Percentiles rank a stretch among this genome's conserved stretches.
phyloP scores from a whole-genome alignment of 2,888 invertebrate species.

The Noctua janthina region DNA sequence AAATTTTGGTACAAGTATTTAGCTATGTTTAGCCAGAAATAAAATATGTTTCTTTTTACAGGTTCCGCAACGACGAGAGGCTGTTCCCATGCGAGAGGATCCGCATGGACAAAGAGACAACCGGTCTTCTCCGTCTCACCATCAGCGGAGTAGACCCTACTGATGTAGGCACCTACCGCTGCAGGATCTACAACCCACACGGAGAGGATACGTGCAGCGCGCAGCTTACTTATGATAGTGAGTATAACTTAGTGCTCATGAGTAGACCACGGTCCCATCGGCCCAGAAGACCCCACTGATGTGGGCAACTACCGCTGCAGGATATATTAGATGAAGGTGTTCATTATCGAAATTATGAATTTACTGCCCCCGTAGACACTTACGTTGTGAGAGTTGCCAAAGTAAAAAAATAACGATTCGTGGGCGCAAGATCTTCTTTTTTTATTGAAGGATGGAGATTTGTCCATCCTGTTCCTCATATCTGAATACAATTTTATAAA shows the following conservation, averaged over 20 bases:
- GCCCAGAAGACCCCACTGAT: not conserved
- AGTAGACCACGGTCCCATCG: slow-evolving; percentile 5
- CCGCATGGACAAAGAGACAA: slow-evolving; percentile 95
- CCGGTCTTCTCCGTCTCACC: slow-evolving; percentile 95
- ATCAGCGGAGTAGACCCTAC: slow-evolving; percentile 94
- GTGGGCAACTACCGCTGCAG: not conserved
- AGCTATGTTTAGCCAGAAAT: not conserved
- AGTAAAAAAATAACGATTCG: no score
- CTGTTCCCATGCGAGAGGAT: slow-evolving; percentile 95
- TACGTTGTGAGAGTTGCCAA: no score
- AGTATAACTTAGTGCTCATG: slow-evolving; percentile 71
- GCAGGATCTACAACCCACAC: slow-evolving; percentile 95
- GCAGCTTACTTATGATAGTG: slow-evolving; percentile 95
- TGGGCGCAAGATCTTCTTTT: no score
- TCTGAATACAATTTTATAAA: no score
- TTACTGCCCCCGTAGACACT: no score
- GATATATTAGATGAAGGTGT: not conserved
- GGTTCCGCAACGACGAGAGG: slow-evolving; percentile 94
- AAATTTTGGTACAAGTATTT: no score
- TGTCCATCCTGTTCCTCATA: no score
- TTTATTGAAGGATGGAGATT: no score
- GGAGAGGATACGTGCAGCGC: slow-evolving; percentile 96
- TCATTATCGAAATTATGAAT: not conserved
- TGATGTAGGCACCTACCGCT: slow-evolving; percentile 96
- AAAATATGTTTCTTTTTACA: slow-evolving; percentile 47